Conservation (phyloP, 2,888 invertebrate genomes). For the Galerucella nymphaeae region DNA sequence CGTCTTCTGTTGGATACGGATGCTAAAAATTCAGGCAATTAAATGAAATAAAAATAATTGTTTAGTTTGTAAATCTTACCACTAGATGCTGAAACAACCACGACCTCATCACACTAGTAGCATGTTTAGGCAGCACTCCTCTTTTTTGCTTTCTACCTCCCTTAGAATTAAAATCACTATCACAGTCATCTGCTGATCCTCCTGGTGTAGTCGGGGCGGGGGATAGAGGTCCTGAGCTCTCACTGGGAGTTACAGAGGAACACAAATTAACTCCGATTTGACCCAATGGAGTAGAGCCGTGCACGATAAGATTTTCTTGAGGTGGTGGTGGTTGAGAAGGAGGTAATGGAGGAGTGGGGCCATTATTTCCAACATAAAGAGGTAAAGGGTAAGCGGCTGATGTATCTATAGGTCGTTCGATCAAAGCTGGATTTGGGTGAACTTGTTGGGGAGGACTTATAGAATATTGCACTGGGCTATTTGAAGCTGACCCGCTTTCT, state of each 20-base stretch:
- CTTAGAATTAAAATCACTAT: constrained; percentile 64
- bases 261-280: constrained; percentile 81
- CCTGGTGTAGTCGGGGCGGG: constrained; percentile 73
- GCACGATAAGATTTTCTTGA: constrained; percentile 68
- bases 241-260: constrained; percentile 69
- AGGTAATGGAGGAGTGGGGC: constrained; percentile 54
- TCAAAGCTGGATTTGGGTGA: constrained; percentile 58
- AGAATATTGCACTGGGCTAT: constrained; percentile 65
- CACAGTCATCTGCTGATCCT: constrained; percentile 71
- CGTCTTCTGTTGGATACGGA: constrained; percentile 95
- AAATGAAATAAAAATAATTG: not conserved
- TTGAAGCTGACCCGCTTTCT: constrained; percentile 66
- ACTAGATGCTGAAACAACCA: constrained; percentile 98
- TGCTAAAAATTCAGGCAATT: constrained; percentile 76
- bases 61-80: constrained; percentile 68
- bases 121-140: constrained; percentile 93
- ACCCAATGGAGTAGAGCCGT: constrained; percentile 87
- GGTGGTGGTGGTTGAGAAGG: constrained; percentile 63
- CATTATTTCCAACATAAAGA: constrained; percentile 50
- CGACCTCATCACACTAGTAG: constrained; percentile 95
- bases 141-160: constrained; percentile 77
- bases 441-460: constrained; percentile 63
- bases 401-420: constrained; percentile 57
- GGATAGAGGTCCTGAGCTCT: constrained; percentile 68
- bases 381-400: constrained; percentile 58